Conservation (phyloP, 2,888 invertebrate species). For the Leucozona laternaria region DNA sequence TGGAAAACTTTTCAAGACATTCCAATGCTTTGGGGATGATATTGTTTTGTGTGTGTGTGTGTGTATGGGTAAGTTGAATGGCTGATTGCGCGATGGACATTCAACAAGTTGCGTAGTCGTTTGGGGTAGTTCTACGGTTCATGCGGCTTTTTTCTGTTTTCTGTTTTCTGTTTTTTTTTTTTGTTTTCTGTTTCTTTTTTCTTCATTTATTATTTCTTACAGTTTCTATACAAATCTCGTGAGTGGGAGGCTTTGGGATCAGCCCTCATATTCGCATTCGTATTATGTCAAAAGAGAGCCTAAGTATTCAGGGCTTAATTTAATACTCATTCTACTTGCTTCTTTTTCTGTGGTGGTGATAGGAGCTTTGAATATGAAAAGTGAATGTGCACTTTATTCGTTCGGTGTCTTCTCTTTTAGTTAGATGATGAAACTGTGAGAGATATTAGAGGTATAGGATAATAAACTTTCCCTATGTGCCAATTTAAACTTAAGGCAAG, state of each 20-base stretch:
- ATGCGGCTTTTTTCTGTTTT: conserved; percentile 34
- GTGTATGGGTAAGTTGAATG: conserved; percentile 66
- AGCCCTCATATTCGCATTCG: neutral
- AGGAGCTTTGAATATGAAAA: conserved; percentile 66
- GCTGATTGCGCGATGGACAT: conserved; percentile 72
- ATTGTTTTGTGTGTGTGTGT: conserved; percentile 28
- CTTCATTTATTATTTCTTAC: conserved; percentile 53
- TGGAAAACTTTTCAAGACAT: conserved; percentile 62
- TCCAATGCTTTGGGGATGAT: conserved; percentile 63
- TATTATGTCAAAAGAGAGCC: conserved; percentile 51
- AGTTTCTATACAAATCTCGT: conserved; percentile 44
- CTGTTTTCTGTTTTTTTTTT: conserved; percentile 40
- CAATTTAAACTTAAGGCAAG: neutral
- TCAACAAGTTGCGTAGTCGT: conserved; percentile 72
- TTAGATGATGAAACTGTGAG: neutral
- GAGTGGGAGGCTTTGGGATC: conserved; percentile 16
- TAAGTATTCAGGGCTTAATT: conserved; percentile 66
- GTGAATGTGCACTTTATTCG: conserved; percentile 66
- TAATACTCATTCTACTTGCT: conserved; percentile 57
- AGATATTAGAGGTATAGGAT: conserved; percentile 22
- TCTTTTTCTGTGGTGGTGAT: conserved; percentile 18
- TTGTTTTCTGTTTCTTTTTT: conserved; percentile 41
- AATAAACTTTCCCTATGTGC: conserved; percentile 13
- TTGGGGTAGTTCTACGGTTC: conserved; percentile 62
- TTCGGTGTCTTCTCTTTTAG: neutral